Base-by-base conservation (phyloP, 1,140 invertebrate species). In the Papilio glaucus region DNA sequence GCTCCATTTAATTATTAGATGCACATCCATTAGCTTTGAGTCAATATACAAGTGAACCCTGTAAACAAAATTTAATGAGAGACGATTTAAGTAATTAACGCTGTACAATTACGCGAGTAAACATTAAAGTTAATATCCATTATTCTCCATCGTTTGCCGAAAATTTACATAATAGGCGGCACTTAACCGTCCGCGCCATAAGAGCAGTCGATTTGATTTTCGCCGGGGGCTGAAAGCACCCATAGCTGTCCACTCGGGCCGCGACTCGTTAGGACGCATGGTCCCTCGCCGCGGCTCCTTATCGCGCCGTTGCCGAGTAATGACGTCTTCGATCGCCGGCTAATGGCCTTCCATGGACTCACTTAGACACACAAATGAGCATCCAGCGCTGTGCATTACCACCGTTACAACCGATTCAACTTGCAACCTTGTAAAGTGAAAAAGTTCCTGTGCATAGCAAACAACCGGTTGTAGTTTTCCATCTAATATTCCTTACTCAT, bases 331-430 rank as follows among this genome's bases (percentile, higher is more conserved):
- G 89, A 89, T 92, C 87, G 88, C 75, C 71, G 79, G 83, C 87
- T 92, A 92, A 92, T 91, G 89, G 89, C 85, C 84, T 84, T 33
- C 83, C 83, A 80, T 81, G 86, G 83, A 79, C 82, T 81, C 85
- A 89, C 87, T 90, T 88, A 89, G 89, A 91, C 91, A 92, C 88
- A 89, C 89, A 92, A 92, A 92, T 90, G 90, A 91, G 84, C 90
- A 86, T 85, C 88, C 82, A 83, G 77, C 89, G 74, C 79, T 26
- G 18, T 45, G 41, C 65, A 42, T 61, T 81, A 75, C 71, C 65
- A 68, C 65, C 15, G n/a, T 37, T 5, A 37, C 33, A 15, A 38
- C 18, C 21, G 37, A 15, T 2, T 15, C 65, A 12, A 45, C 38
- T 68, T 42, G 65, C 65, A 68, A 68, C 45, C 24, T 21, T n/a